These are phyloP conservation scores for Drosophila meridionalis DNA, from an alignment of 2,888 invertebrate species.

Conservation along the genomic window DNA sequence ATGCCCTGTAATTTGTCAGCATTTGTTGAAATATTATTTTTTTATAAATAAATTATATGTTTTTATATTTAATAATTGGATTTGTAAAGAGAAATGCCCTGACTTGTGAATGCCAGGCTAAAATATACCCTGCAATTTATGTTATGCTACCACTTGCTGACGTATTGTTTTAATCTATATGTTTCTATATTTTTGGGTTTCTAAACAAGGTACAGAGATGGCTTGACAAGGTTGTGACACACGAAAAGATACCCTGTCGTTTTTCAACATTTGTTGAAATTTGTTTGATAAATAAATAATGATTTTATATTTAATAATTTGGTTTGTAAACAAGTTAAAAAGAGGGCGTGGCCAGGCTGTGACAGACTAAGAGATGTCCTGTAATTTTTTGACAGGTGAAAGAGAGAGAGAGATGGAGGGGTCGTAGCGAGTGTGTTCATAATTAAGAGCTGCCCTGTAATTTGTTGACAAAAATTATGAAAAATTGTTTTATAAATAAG, in stretches of 20 bases:
- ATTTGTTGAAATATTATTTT: neutral
- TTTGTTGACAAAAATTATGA: neutral
- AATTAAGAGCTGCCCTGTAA: neutral
- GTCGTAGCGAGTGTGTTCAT: too few species aligned
- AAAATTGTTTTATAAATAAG: slow-evolving; percentile 1
- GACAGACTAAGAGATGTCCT: neutral
- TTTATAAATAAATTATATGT: neutral
- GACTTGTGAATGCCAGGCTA: neutral
- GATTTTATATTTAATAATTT: too few species aligned
- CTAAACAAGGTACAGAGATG: too few species aligned
- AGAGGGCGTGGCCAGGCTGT: neutral
- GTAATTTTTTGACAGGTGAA: neutral
- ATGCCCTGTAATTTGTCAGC: neutral
- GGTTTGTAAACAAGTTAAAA: neutral
- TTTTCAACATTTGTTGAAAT: too few species aligned
- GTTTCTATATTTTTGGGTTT: neutral
- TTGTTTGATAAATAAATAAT: too few species aligned
- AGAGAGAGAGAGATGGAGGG: too few species aligned
- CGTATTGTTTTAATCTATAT: neutral
- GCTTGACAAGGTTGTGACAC: too few species aligned
- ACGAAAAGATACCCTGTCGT: too few species aligned
- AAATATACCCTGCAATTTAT: neutral
- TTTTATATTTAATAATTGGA: neutral
- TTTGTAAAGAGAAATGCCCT: neutral
- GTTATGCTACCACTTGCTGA: too few species aligned